Evolutionary conservation across 2,888 invertebrate genomes (phyloP).

Genomic region (Tortricodes alternella): DNA sequence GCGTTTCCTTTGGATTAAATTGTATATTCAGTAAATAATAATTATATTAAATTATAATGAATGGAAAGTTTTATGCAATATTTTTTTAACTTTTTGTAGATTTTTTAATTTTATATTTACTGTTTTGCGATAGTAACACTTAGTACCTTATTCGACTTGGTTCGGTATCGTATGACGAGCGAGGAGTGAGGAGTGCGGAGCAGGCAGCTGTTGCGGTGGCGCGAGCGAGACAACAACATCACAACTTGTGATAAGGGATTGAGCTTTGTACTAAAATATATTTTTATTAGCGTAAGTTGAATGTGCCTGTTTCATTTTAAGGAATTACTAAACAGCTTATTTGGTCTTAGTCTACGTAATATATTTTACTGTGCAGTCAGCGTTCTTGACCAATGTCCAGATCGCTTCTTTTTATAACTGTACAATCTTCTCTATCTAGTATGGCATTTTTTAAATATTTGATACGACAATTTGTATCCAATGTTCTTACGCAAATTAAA

Average conservation of each 20-base stretch:
- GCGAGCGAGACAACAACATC: constrained; percentile 57
- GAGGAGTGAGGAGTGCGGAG: not conserved
- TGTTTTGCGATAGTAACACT: constrained; percentile 42
- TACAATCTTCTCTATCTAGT: constrained; percentile 70
- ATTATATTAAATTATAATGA: constrained; percentile 65
- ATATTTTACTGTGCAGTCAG: constrained; percentile 40
- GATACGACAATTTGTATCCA: constrained; percentile 78
- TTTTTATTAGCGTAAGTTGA: constrained; percentile 62
- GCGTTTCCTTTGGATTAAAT: constrained; percentile 52
- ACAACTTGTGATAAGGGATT: constrained; percentile 72
- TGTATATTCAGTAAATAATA: constrained; percentile 73
- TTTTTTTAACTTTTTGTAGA: constrained; percentile 57
- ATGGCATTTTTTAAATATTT: constrained; percentile 75
- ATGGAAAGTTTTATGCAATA: constrained; percentile 67
- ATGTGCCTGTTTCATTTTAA: constrained; percentile 62
- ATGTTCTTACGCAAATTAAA: constrained; percentile 77
- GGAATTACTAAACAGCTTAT: constrained; percentile 30
- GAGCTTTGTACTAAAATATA: constrained; percentile 60
- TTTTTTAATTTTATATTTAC: constrained; percentile 50
- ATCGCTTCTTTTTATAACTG: constrained; percentile 60
- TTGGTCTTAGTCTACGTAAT: constrained; percentile 24
- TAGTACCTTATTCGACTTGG: constrained; percentile 39
- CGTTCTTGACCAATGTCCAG: constrained; percentile 40
- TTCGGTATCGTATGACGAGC: constrained; percentile 10
- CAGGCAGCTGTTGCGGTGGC: constrained; percentile 33